These are phyloP conservation scores for Valencia hispanica DNA, from an alignment of 2,797 vertebrate species.

Conservation along the genomic window DNA sequence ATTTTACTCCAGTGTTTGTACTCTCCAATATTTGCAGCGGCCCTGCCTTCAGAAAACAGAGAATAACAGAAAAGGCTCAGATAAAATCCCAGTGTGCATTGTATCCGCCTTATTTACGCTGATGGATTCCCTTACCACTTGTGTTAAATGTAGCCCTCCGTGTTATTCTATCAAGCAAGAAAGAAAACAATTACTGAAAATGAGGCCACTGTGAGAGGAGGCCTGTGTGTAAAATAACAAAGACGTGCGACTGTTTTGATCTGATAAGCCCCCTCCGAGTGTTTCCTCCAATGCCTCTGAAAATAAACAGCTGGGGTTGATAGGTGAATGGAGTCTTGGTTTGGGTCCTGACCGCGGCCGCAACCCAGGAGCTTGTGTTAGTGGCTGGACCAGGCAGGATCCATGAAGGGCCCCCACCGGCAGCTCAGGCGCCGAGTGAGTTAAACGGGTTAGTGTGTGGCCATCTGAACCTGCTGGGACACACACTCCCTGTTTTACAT, in stretches of 20 bases:
- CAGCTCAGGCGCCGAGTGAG: constrained; percentile 72
- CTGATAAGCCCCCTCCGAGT: constrained; percentile 78
- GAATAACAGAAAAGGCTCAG: constrained; percentile 73
- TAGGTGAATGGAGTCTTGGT: constrained; percentile 81
- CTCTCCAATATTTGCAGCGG: constrained; percentile 54
- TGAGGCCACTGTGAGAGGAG: constrained; percentile 73
- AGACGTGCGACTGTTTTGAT: constrained; percentile 80
- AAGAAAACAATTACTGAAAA: constrained; percentile 83
- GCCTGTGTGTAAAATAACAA: constrained; percentile 80
- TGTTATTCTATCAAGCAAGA: constrained; percentile 79
- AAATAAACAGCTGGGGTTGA: constrained; percentile 79
- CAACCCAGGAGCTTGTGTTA: constrained; percentile 74
- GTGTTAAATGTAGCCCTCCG: constrained; percentile 73
- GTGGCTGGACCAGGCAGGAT: constrained; percentile 63
- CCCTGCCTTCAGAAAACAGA: constrained; percentile 66
- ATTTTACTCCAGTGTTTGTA: constrained; percentile 39
- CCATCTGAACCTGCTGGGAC: constrained; percentile 68
- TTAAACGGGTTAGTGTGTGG: constrained; percentile 80
- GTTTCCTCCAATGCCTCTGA: constrained; percentile 82
- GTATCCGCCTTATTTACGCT: constrained; percentile 77
- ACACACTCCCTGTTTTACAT: constrained; percentile 18
- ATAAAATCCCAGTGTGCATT: constrained; percentile 80
- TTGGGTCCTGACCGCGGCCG: constrained; percentile 67
- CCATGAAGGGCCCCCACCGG: constrained; percentile 65
- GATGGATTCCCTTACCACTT: constrained; percentile 76